Evolutionary conservation across 2,797 vertebrate species (phyloP), one percentile per base, ranked within the genome.

Genomic region (Schizothorax lantsangensis): DNA sequence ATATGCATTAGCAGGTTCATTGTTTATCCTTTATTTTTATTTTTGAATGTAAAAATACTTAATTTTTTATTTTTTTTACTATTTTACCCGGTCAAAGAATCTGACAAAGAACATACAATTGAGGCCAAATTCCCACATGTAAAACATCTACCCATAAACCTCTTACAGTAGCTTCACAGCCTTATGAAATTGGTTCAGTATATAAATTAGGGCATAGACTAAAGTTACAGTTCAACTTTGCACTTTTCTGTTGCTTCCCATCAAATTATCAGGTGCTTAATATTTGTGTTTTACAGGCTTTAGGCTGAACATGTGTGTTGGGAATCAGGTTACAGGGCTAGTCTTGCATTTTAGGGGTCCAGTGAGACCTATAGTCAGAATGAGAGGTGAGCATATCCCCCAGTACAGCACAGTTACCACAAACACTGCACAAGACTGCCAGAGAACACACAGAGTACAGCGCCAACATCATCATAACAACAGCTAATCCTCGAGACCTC

Each of bases 211-310:
- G 7, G 19, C 9, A 5, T 75, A 30, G 62, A 9, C 79, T 78
- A 8, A 78, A 59, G 45, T 68, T 71, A 72, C 78, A 33, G 33
- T 83, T 52, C 38, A 80, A 68, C 73, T 86, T 62, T 62, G 38
- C 30, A 68, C 82, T 64, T 81, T 81, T 71, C 47, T 43, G 69
- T 86, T 26, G 17, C 83, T 74, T 87, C 66, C 30, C 68, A 83
- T 84, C 81, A 87, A 90, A 90, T 87, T 74, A 87, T 92, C 84
- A 91, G 86, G 77, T 84, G 72, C 79, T 88, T 85, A 86, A 88
- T 85, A 85, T 84, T 85, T 89, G 74, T 88, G 77, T 85, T 91
- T 89, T 85, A 88, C 77, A 87, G 83, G 84, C 83, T 79, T 49
- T 30, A 36, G 54, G 72, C 38, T 66, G 68, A 84, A 86, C 79